These are phyloP conservation scores for Picus viridis DNA, from an alignment of 2,797 vertebrate genomes.

Conservation along the genomic window DNA sequence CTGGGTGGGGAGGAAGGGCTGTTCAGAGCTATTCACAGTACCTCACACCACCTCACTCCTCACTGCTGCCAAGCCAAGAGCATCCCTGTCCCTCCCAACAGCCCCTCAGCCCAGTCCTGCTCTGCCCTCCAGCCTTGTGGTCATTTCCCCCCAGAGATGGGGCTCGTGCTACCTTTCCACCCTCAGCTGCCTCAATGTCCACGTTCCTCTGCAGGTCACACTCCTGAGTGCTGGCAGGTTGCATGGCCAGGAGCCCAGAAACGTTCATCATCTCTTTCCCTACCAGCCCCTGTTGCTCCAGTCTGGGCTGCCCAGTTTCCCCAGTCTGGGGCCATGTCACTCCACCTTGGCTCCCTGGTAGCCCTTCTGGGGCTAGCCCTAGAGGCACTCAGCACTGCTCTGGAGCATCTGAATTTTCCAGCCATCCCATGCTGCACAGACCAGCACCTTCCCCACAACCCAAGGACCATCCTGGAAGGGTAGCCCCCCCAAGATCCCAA, in stretches of 20 bases:
- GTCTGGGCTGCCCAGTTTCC: background rate
- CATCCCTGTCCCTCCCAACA: accelerated
- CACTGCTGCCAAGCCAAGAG: background rate
- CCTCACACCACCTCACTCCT: accelerated
- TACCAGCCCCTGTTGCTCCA: accelerated
- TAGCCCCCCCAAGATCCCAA: background rate
- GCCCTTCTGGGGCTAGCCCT: background rate
- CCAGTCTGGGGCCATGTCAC: background rate
- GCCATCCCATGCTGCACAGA: accelerated
- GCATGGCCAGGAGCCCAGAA: background rate
- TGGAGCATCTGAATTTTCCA: accelerated
- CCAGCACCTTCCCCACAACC: background rate
- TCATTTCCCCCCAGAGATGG: accelerated
- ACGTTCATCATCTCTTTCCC: background rate
- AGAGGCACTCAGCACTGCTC: background rate
- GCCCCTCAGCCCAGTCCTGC: background rate
- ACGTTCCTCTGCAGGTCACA: background rate
- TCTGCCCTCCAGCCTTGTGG: accelerated
- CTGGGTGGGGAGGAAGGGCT: background rate
- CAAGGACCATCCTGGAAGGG: background rate
- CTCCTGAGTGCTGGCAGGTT: background rate
- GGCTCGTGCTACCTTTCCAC: background rate
- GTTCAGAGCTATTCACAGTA: background rate
- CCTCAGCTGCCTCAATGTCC: accelerated
- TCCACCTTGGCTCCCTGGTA: background rate